phyloP scores from a whole-genome alignment of 2,888 invertebrate genomes.

The Trilocha varians region DNA sequence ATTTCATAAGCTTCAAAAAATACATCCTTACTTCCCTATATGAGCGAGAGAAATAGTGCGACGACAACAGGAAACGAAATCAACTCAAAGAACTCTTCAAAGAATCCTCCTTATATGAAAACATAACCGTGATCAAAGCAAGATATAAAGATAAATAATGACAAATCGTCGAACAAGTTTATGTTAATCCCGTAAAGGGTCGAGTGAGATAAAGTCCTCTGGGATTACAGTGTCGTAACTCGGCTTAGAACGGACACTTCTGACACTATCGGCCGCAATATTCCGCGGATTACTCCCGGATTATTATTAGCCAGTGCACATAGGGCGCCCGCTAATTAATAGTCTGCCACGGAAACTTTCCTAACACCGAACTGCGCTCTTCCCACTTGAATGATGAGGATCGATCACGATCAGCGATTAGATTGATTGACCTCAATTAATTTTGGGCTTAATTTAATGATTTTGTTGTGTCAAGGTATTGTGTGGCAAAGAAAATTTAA shows the following conservation, averaged over 20 bases:
- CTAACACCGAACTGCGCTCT: slow-evolving; percentile 19
- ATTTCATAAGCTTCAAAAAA: no score
- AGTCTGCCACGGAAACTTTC: slow-evolving; percentile 26
- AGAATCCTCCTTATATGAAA: slow-evolving; percentile 5
- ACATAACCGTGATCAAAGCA: slow-evolving; percentile 22
- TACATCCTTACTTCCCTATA: no score
- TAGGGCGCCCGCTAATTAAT: slow-evolving; percentile 40
- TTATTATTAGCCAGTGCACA: slow-evolving; percentile 43
- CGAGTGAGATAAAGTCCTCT: slow-evolving; percentile 46
- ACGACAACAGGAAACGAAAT: no score
- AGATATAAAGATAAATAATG: slow-evolving; percentile 47
- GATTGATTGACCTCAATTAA: slow-evolving; percentile 23
- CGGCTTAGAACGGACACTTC: slow-evolving; percentile 50
- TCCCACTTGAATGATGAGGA: slow-evolving; percentile 13
- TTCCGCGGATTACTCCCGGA: slow-evolving; percentile 47
- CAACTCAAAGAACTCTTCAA: no score
- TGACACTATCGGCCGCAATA: slow-evolving; percentile 53
- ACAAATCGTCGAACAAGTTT: slow-evolving; percentile 53
- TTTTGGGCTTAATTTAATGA: background rate
- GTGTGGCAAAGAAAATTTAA: no score
- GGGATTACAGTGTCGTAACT: slow-evolving; percentile 54
- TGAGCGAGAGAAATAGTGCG: no score
- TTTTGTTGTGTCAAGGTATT: background rate
- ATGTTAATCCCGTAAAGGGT: slow-evolving; percentile 64
- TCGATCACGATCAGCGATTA: slow-evolving; percentile 10